A percentile compares a stretch with the other conserved stretches of the same genome.
phyloP scores from a whole-genome alignment of 2,113 vertebrate species.

The Micronycteris hirsuta region DNA sequence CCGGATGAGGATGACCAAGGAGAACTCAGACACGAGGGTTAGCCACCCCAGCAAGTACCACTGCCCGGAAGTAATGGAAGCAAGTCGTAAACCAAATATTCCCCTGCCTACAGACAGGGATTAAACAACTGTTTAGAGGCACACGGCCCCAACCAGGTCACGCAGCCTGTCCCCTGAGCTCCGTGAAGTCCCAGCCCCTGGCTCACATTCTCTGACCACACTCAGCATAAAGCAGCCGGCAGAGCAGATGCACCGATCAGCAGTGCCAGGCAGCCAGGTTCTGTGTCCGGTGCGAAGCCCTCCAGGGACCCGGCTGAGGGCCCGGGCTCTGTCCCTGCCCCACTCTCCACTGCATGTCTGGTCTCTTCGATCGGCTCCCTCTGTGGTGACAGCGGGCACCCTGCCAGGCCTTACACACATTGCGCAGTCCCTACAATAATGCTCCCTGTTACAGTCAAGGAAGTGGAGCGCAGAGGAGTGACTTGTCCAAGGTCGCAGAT shows the following conservation, averaged over 20 bases:
- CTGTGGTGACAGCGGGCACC: not conserved
- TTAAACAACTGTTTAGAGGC: rapidly evolving
- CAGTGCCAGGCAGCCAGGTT: not conserved
- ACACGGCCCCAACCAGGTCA: not conserved
- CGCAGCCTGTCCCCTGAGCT: not conserved
- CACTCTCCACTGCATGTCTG: too few species aligned
- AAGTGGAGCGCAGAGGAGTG: too few species aligned
- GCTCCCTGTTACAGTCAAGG: not conserved
- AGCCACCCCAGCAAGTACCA: too few species aligned
- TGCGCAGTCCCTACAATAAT: not conserved
- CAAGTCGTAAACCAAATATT: not conserved
- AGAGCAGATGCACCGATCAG: rapidly evolving
- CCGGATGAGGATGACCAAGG: not conserved
- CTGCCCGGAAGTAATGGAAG: not conserved
- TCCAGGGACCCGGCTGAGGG: not conserved
- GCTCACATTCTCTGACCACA: not conserved
- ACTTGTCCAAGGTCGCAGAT: not conserved
- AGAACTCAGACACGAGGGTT: not conserved
- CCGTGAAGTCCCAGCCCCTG: not conserved
- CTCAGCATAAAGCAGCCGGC: not conserved
- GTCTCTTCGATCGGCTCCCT: not conserved
- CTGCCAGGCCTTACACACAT: not conserved
- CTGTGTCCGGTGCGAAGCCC: rapidly evolving
- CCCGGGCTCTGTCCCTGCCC: not conserved
- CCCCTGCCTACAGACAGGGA: too few species aligned